Base-by-base conservation (phyloP, 2,113 vertebrate genomes). In the Psilopogon haemacephalus region DNA sequence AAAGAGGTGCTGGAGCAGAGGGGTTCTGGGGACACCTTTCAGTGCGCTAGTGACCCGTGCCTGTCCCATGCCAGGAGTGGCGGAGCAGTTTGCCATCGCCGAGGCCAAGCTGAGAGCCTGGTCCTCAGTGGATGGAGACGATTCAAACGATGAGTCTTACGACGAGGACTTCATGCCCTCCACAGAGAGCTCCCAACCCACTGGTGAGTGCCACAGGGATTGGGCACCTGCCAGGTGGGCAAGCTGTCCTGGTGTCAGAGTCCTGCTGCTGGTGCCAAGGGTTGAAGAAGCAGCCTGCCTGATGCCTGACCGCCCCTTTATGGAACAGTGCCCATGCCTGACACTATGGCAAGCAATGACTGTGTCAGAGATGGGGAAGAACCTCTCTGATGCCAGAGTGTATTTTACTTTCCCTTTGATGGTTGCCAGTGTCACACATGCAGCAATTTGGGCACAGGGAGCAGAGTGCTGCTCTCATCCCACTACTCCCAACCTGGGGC, bases 91-190 rank as follows among this genome's bases (percentile, higher is more conserved):
- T 94, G 99, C 99, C 88, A 99, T 99, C 0, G 99, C 99, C 0
- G 99, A 99, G 97, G 99, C 99, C 67, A 99, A 99, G 95, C 98
- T 99, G 93, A 98, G 98, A 55, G 99, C 99, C 69, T 99, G 99
- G 99, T 99, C 99, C 56, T 99, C 99, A 0, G 97, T 99, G 91
- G 99, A 99, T 2, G 99, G 99, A 0, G 99, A 99, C 0, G 99
- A 99, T 88, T 99, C 99, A 74, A 99, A 98, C 0, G 99, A 99
- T 0, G 99, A 99, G 80, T 99, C 99, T 73, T 99, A 99, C 0
- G 99, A 99, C 0, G 99, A 99, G 88, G 99, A 99, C 91, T 99
- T 98, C 79, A 67, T 97, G 84, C 98, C 98, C 63, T 97, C 97
- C 80, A 97, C 98, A 6, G 99, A 99, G 77, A 97, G 98, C 82